phyloP scores from a whole-genome alignment of 2,797 vertebrate species.

The Falco cherrug region DNA sequence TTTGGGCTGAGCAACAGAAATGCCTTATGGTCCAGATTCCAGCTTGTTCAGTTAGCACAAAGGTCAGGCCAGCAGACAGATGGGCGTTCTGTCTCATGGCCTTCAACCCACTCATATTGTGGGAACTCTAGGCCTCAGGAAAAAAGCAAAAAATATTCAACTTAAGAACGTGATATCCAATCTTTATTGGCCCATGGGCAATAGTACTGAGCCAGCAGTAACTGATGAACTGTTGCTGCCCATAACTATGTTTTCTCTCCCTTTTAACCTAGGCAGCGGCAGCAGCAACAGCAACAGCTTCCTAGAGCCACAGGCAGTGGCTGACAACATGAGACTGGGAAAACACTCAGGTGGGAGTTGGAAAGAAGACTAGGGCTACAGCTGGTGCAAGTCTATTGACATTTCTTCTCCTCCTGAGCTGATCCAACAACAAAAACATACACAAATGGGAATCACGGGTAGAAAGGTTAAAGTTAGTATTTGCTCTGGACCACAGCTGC shows the following conservation, averaged over 20 bases:
- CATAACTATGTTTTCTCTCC: background rate
- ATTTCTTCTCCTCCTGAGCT: background rate
- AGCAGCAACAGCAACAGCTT: background rate
- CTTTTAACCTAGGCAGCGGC: background rate
- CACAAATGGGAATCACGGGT: background rate
- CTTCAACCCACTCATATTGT: background rate
- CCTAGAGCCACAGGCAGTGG: background rate
- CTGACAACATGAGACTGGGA: background rate
- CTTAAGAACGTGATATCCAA: background rate
- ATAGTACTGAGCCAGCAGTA: background rate
- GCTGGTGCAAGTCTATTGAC: background rate
- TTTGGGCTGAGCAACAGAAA: background rate
- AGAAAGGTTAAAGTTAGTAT: background rate
- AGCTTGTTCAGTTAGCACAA: background rate
- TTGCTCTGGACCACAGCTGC: background rate
- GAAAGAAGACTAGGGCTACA: background rate
- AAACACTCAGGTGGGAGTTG: background rate
- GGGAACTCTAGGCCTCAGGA: background rate
- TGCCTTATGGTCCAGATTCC: background rate
- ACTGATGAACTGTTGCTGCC: background rate
- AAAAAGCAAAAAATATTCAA: background rate
- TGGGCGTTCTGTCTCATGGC: background rate
- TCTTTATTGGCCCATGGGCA: background rate
- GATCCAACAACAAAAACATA: background rate
- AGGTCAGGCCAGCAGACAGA: background rate